Evolutionary conservation across 2,113 vertebrate genomes (phyloP), one percentile per base, ranked within the genome.

Genomic region (Suncus etruscus): DNA sequence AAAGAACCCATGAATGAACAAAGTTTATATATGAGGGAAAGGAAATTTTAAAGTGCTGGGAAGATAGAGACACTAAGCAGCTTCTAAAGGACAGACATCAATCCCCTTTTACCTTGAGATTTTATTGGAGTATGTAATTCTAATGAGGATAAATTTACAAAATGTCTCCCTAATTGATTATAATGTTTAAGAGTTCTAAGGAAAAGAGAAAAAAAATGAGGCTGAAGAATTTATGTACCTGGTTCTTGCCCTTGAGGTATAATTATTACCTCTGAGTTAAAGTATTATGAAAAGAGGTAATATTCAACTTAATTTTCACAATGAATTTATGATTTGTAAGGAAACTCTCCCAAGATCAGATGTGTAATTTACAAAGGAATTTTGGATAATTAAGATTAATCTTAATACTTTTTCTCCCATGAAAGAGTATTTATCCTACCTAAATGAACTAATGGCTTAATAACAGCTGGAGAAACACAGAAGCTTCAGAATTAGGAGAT

Each of bases 361-460:
- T 68, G 1, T 47, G 10, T 31, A 65, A 66, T 66, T 22, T 73
- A 63, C 12, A 16, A 69, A 81, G 29, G 91, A 72, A 86, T 58
- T 86, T 80, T 91, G 81, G 15, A 61, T 50, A 82, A 85, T 74
- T 78, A 74, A 84, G 18, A 45, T 27, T 83, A 93, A 91, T 4
- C 93, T 39, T 39, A 39, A 39, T 39, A 39, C 3, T 39, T 39
- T 85, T 86, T 50, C 15, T 69, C 1, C 29, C 18, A 2, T 83
- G 20, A 74, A 63, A 91, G 14, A 66, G 0, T 79, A 74, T 84
- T 58, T 83, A 83, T 66, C 9, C 9, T 12, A 77, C 10, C 82
- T 66, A 69, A 10, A 31, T 63, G 25, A 27, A 66, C 11, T 25
- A n/a, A 74, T 76, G 74, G 1, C 8, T 72, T 89, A 70, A 68